Conservation (phyloP, 2,888 invertebrate species). For the Lymantria dispar region DNA sequence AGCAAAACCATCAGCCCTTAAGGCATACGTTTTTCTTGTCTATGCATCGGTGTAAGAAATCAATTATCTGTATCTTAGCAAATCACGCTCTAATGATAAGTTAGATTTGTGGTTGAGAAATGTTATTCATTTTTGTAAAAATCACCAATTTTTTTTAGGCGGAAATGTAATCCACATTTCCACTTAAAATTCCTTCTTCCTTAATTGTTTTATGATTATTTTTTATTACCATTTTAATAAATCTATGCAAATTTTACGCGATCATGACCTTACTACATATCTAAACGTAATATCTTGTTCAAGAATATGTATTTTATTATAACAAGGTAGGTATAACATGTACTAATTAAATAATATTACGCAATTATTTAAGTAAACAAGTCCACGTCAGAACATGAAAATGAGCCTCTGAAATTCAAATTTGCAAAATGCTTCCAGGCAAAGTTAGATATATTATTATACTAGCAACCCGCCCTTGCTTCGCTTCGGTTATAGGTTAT, state of each 20-base stretch:
- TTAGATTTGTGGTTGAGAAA: conserved; percentile 15
- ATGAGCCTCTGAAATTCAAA: not conserved
- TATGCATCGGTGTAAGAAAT: conserved; percentile 51
- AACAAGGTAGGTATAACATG: not conserved
- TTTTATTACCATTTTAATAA: conserved; percentile 1
- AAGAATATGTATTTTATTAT: not conserved
- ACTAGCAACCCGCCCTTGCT: too few relatives aligned
- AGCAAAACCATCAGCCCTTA: conserved; percentile 51
- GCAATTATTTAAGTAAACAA: not conserved
- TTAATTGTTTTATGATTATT: not conserved
- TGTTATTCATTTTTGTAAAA: conserved; percentile 9
- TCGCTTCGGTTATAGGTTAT: too few relatives aligned
- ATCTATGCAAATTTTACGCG: conserved; percentile 2
- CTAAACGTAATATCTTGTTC: not conserved
- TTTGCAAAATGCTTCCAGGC: not conserved
- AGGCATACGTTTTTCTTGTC: conserved; percentile 59
- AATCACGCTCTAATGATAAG: conserved; percentile 28
- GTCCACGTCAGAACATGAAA: conserved; percentile 1
- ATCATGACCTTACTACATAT: conserved; percentile 1
- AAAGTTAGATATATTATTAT: too few relatives aligned
- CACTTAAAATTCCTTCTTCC: not conserved
- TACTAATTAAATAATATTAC: not conserved
- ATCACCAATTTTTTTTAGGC: conserved; percentile 7
- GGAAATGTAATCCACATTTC: too few relatives aligned
- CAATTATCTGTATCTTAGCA: conserved; percentile 43